phyloP scores from a whole-genome alignment of 2,888 invertebrate genomes.

The Tinea semifulvella region DNA sequence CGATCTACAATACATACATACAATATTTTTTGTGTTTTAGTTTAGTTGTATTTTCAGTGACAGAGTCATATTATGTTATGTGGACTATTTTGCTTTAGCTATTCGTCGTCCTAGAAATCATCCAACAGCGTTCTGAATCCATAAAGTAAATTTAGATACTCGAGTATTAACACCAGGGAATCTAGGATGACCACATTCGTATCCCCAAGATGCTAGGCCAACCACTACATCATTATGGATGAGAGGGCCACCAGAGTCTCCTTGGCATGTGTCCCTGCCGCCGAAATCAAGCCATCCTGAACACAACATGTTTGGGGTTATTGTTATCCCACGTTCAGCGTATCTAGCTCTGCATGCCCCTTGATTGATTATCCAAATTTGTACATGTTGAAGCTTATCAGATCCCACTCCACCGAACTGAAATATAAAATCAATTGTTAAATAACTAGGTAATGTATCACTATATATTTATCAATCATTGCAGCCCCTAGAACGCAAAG shows the following conservation, averaged over 20 bases:
- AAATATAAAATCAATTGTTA: too few relatives aligned
- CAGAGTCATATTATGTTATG: background rate
- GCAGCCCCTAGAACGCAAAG: too few relatives aligned
- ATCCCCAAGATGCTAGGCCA: constrained; percentile 9
- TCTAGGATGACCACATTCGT: background rate
- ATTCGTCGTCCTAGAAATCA: background rate
- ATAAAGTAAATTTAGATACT: constrained; percentile 8
- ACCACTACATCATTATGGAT: constrained; percentile 11
- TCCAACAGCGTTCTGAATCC: constrained; percentile 2
- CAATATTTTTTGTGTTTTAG: too few relatives aligned
- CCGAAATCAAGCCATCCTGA: constrained; percentile 13
- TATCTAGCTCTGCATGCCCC: constrained; percentile 5
- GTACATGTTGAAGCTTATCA: constrained; percentile 7
- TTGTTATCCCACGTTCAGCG: background rate
- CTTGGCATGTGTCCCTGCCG: constrained; percentile 8
- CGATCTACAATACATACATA: too few relatives aligned
- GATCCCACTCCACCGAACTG: constrained; percentile 3
- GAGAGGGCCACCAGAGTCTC: constrained; percentile 13
- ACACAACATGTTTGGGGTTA: constrained; percentile 12
- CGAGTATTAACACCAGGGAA: constrained; percentile 11
- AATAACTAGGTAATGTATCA: too few relatives aligned
- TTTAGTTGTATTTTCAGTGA: too few relatives aligned
- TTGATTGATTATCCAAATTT: constrained; percentile 13
- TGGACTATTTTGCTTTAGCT: background rate
- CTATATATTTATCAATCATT: too few relatives aligned